phyloP scores from a whole-genome alignment of 2,888 invertebrate genomes.

The Notocelia uddmanniana region DNA sequence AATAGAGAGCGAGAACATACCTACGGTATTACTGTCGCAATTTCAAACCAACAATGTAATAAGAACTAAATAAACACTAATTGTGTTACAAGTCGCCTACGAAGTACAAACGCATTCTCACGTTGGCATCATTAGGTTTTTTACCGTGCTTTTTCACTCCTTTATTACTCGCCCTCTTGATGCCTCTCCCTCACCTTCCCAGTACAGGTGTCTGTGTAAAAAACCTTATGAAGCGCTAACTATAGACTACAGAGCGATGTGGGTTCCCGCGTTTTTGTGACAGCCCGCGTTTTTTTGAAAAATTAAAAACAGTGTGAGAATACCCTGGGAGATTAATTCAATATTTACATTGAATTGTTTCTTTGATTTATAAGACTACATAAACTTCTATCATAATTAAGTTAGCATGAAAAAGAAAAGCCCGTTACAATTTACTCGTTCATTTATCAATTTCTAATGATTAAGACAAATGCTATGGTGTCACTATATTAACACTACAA shows the following conservation, averaged over 20 bases:
- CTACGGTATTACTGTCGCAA: slow-evolving; percentile 1
- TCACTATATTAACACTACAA: not conserved
- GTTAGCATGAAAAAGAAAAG: not conserved
- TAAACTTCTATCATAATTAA: not conserved
- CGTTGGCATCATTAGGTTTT: slow-evolving; percentile 68
- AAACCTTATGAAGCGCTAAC: slow-evolving; percentile 57
- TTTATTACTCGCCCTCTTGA: slow-evolving; percentile 58
- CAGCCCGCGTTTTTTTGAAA: slow-evolving; percentile 50
- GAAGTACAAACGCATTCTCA: slow-evolving; percentile 63
- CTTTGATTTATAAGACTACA: slow-evolving; percentile 1
- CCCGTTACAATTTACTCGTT: slow-evolving; percentile 1
- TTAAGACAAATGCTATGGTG: not conserved
- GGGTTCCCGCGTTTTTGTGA: slow-evolving; percentile 68
- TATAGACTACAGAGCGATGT: slow-evolving; percentile 60
- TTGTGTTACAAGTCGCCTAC: slow-evolving; percentile 28
- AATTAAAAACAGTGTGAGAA: slow-evolving; percentile 43
- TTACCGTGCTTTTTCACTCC: slow-evolving; percentile 56
- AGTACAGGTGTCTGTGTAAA: slow-evolving; percentile 72
- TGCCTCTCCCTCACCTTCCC: slow-evolving; percentile 57
- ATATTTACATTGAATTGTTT: slow-evolving; percentile 31
- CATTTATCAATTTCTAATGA: too few species aligned
- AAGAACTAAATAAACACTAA: slow-evolving; percentile 34
- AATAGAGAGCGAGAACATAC: slow-evolving; percentile 8
- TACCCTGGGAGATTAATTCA: slow-evolving; percentile 39
- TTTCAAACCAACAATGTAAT: slow-evolving; percentile 30